phyloP scores from a whole-genome alignment of 92 coral and sea anemone genomes.

The Zoanthus gigantus region DNA sequence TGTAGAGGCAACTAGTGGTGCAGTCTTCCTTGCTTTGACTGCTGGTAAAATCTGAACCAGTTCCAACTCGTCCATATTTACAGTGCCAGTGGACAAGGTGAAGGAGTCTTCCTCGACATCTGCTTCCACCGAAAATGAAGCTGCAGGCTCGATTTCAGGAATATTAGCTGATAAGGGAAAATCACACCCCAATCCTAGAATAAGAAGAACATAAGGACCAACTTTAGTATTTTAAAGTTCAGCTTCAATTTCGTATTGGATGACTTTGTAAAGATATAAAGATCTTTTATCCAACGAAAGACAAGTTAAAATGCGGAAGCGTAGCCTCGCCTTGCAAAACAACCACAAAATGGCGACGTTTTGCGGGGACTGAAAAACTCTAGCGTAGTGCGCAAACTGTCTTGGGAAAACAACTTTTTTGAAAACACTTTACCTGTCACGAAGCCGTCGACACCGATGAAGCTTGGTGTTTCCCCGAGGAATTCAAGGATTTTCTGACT shows the following conservation, averaged over 20 bases:
- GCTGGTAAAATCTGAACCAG: not conserved
- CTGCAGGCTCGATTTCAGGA: not conserved
- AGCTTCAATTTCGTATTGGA: not conserved
- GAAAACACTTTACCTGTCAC: conserved; percentile 18
- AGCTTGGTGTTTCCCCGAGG: conserved; percentile 41
- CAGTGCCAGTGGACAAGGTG: conserved; percentile 15
- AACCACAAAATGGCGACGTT: not conserved
- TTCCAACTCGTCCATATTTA: conserved; percentile 1
- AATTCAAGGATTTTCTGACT: conserved; percentile 38
- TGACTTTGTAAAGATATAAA: not conserved
- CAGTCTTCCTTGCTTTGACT: not conserved
- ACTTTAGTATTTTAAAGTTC: not conserved
- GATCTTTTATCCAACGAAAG: not conserved
- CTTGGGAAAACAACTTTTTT: not conserved
- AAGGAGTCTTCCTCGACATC: not conserved
- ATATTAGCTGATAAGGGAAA: not conserved
- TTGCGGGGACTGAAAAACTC: conserved; percentile 6
- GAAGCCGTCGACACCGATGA: conserved; percentile 40
- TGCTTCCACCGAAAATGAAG: not conserved
- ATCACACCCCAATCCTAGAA: conserved; percentile 1
- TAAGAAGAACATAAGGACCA: not conserved
- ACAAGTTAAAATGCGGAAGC: not conserved
- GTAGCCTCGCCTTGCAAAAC: conserved; percentile 12
- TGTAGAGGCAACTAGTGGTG: not conserved
- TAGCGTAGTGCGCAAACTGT: conserved; percentile 2